Evolutionary conservation across 2,113 vertebrate species (phyloP), one percentile per base, ranked within the genome.

Genomic region (Pardalotus punctatus): DNA sequence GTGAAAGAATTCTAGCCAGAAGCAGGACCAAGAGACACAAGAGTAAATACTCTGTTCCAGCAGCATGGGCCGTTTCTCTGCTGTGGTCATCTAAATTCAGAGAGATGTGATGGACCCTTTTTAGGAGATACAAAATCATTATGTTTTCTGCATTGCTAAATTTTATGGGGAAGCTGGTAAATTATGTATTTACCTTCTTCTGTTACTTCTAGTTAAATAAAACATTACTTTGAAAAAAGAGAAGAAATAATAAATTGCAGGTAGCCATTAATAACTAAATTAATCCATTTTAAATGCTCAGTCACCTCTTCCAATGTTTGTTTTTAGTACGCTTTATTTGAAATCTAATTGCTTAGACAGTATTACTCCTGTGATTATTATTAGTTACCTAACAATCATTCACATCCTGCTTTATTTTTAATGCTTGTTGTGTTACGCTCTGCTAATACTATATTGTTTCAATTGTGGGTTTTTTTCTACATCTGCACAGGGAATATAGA

Each of bases 401-500:
- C 79, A 86, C 72, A 74, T 36, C 61, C 80, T 74, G 9, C 58
- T 96, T 90, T 84, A 91, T 90, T 93, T 96, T 92, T 72, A 94
- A 92, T 70, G 53, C 40, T 80, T 66, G 11, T 28, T 70, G 19
- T 42, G 38, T 81, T 81, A 56, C 23, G 18, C 51, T 91, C 31
- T 94, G 60, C 48, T 86, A 72, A 88, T 85, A 54, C 24, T 60
- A 8, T 93, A 64, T 53, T 83, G 38, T 92, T 94, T 89, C 93
- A 89, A 5, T 54, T 82, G 72, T 60, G 11, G 2, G 13, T 0
- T 10, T 42, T 78, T 83, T 19, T 25, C 84, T 66, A 48, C 54
- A 81, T 91, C 71, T 96, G 47, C 79, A 64, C 42, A 69, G 60
- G 73, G 53, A 94, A 86, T 95, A 96, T 88, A 92, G 90, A 93